These are phyloP conservation scores for Oryzias dopingdopingensis DNA, from an alignment of 2,797 vertebrate species.

Conservation along the genomic window DNA sequence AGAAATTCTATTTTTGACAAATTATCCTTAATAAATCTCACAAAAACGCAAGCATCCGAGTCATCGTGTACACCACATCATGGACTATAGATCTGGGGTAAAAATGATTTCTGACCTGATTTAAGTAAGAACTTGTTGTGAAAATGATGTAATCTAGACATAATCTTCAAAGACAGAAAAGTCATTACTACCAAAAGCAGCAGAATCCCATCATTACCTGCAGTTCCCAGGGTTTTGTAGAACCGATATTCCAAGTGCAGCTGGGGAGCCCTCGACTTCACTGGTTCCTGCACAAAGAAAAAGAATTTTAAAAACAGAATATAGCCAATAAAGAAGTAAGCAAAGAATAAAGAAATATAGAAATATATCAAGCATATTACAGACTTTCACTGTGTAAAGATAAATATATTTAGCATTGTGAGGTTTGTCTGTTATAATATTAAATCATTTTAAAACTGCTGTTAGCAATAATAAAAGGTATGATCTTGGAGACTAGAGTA, in stretches of 20 bases:
- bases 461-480: conserved; percentile 19
- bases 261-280: conserved; percentile 97
- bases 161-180: conserved; percentile 51
- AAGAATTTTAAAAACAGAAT: conserved; percentile 13
- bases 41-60: neutral
- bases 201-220: conserved; percentile 71
- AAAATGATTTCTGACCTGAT: conserved; percentile 34
- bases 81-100: conserved; percentile 19
- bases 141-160: conserved; percentile 58
- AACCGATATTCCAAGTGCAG: conserved; percentile 99
- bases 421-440: too few species aligned
- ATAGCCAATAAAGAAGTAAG: conserved; percentile 13
- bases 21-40: conserved; percentile 28
- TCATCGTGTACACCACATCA: conserved; percentile 12
- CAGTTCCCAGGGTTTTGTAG: conserved; percentile 96
- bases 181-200: conserved; percentile 13
- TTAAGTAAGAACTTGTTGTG: conserved; percentile 62
- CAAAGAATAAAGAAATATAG: neutral
- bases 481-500: conserved; percentile 45
- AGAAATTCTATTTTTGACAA: conserved; percentile 3
- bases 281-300: conserved; percentile 87
- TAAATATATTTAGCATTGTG: too few species aligned
- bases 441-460: too few species aligned
- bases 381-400: too few species aligned
- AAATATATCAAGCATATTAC: too few species aligned